Percentiles rank a stretch among this genome's conserved stretches.
These are phyloP conservation scores for Chalcosyrphus nemorum DNA, from an alignment of 2,888 invertebrate species.

Conservation along the genomic window DNA sequence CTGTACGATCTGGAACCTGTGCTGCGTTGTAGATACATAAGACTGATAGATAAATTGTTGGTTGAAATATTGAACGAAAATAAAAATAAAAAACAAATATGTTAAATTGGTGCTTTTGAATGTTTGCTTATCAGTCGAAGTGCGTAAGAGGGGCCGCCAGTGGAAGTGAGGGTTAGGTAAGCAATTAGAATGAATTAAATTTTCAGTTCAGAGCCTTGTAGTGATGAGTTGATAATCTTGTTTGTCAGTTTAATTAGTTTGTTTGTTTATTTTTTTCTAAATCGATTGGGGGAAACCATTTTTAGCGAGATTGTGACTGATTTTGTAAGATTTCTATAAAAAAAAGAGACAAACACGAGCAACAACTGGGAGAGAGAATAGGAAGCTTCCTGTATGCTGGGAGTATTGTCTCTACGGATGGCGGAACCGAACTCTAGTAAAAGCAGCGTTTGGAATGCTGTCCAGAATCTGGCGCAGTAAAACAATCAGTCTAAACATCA, in stretches of 20 bases:
- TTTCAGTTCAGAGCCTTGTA: neutral
- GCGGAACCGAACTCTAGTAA: too few relatives aligned
- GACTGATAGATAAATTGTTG: neutral
- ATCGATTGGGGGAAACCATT: neutral
- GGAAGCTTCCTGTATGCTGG: too few relatives aligned
- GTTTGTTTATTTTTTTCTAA: neutral
- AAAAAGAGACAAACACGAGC: too few relatives aligned
- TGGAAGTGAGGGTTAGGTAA: conserved; percentile 8
- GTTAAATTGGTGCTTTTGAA: conserved; percentile 12
- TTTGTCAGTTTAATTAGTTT: neutral
- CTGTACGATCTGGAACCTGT: conserved; percentile 64
- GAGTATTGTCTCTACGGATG: too few relatives aligned
- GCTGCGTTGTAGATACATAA: conserved; percentile 19
- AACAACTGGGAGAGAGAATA: too few relatives aligned
- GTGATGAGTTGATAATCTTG: neutral
- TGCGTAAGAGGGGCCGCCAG: neutral
- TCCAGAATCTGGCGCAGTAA: too few relatives aligned
- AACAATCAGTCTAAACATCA: too few relatives aligned
- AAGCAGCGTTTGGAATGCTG: too few relatives aligned
- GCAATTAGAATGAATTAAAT: neutral
- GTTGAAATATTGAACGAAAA: neutral
- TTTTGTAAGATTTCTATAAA: too few relatives aligned
- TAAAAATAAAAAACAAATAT: conserved; percentile 12
- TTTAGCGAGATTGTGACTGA: neutral
- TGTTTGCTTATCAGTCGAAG: neutral